phyloP scores from a whole-genome alignment of 2,797 vertebrate species.

The Cercopithecus diana region DNA sequence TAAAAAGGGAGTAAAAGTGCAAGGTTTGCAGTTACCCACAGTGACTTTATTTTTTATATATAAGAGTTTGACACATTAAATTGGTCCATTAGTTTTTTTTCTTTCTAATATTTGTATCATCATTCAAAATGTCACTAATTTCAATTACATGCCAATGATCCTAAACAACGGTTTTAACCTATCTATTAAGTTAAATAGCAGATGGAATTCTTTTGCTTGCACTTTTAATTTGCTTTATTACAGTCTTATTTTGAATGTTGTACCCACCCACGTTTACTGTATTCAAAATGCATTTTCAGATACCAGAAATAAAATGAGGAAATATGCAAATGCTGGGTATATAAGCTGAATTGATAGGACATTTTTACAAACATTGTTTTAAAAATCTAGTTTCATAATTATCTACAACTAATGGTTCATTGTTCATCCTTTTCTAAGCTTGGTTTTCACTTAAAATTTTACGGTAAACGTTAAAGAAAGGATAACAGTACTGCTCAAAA shows the following conservation, averaged over 20 bases:
- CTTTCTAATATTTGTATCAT: not conserved
- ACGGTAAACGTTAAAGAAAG: constrained; percentile 1
- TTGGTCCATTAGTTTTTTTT: not conserved
- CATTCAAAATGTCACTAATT: not conserved
- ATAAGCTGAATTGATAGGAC: not conserved
- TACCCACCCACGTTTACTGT: not conserved
- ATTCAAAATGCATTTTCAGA: constrained; percentile 20
- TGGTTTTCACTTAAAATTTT: constrained; percentile 14
- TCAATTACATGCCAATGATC: not conserved
- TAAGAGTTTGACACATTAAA: not conserved
- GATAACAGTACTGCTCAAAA: not conserved
- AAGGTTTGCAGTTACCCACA: not conserved
- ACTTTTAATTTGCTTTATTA: constrained; percentile 57
- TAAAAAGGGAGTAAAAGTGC: not conserved
- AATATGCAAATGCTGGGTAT: not conserved
- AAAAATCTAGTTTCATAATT: constrained; percentile 49
- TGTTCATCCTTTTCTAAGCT: constrained; percentile 31
- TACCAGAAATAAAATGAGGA: constrained; percentile 7
- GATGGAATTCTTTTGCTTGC: not conserved
- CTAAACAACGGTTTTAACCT: not conserved
- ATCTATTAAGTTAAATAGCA: not conserved
- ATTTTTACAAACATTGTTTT: constrained; percentile 26
- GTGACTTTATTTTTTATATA: not conserved
- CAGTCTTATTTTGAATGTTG: not conserved
- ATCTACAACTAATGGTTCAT: constrained; percentile 41